Base-by-base conservation (phyloP, 23 tunicate species). In the Aplidium turbinatum region DNA sequence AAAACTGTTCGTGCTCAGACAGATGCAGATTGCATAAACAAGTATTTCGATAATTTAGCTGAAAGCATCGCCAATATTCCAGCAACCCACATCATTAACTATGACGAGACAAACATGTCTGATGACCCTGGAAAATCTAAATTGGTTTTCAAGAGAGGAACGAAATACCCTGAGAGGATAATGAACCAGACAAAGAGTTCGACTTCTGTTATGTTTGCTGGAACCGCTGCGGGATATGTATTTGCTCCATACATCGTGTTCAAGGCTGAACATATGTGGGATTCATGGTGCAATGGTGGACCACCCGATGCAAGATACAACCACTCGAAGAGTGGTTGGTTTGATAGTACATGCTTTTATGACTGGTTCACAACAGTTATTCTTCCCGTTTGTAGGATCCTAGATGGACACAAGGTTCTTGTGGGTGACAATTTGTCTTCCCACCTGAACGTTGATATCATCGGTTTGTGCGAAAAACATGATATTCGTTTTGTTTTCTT, bases 91-190 rank as follows among this genome's bases (percentile, higher is more conserved):
- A 66, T 35, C 5, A 21, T 35, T 35, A 66, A 66, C 29, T 66
- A 66, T 36, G 73, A 66, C 29, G 28, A 60, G 36, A 60, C 67
- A 5, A 60, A 60, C 35, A 9, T 60, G 6, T 19, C 35, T 29
- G 67, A 60, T 66, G 30, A 66, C 56, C 73, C 73, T 35, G 73
- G 73, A 11, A 9, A 20, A 35, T 35, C 13, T 3, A 66, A 36
- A 6, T 19, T 66, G 3, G 52, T 36, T 16, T 35, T 16, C 23
- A 38, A 39, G 16, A n/a, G 73, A 38, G 30, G 32, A 6, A 39
- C 52, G 4, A 66, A 66, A 33, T 66, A 66, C 23, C 73, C 73
- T 18, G 73, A 66, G 21, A 22, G 73, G 3, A 66, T 66, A 3
- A 66, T 38, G 30, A 66, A 66, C 30, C 38, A 3, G 11, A 35